Percentiles rank a stretch among this genome's conserved stretches.
These are phyloP conservation scores for Drosophila chauvacae DNA, from an alignment of 1,140 invertebrate genomes.

Conservation along the genomic window DNA sequence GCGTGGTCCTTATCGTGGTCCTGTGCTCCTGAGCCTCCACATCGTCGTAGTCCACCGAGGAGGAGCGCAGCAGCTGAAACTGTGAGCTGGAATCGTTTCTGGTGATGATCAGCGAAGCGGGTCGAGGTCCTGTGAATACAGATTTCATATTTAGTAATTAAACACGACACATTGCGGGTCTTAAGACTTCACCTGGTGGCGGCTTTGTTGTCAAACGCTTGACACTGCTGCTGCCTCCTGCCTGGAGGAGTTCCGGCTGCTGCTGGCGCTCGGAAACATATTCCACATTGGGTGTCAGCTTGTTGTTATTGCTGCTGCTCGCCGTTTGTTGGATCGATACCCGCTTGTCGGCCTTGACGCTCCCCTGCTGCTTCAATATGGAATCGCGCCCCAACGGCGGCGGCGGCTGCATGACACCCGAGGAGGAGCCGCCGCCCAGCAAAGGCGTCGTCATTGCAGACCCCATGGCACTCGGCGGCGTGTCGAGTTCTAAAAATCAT, in stretches of 20 bases:
- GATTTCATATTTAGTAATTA: background rate
- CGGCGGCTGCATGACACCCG: conserved; percentile 1
- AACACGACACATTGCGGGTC: background rate
- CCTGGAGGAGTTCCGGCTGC: conserved; percentile 43
- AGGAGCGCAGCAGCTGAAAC: conserved; percentile 80
- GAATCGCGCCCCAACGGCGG: conserved; percentile 75
- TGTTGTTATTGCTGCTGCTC: conserved; percentile 61
- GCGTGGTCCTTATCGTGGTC: conserved; percentile 57
- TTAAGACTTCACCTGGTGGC: conserved; percentile 53
- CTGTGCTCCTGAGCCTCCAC: conserved; percentile 75
- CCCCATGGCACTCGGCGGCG: conserved; percentile 29
- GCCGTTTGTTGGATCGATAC: conserved; percentile 77
- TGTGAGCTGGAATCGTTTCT: conserved; percentile 72
- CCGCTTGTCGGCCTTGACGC: conserved; percentile 77
- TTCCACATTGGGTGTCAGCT: conserved; percentile 70
- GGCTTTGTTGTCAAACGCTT: conserved; percentile 67
- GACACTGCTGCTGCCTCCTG: conserved; percentile 41
- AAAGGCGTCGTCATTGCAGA: conserved; percentile 43
- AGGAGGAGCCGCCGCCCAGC: conserved; percentile 13
- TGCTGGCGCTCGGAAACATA: conserved; percentile 76
- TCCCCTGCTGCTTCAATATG: conserved; percentile 81
- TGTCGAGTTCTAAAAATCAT: conserved; percentile 48
- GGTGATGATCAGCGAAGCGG: conserved; percentile 81
- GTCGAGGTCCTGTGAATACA: conserved; percentile 60
- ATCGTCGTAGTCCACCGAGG: conserved; percentile 83